These are phyloP conservation scores for Orthonyx spaldingii DNA, from an alignment of 2,113 vertebrate genomes.

Conservation along the genomic window DNA sequence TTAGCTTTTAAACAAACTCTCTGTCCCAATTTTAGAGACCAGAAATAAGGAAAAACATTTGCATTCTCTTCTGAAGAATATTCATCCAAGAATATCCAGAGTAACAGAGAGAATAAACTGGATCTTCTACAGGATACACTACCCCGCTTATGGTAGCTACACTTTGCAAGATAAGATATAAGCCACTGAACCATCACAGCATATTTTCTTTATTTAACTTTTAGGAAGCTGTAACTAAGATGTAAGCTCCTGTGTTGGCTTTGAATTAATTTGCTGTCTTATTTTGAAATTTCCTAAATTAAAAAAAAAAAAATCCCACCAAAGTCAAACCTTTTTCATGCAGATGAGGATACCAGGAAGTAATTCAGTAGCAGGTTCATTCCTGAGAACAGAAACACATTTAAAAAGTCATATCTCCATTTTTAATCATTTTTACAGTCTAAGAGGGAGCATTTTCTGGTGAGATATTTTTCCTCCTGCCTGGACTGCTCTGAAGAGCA, in stretches of 20 bases:
- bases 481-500: background rate
- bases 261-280: background rate
- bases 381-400: background rate
- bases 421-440: background rate
- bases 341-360: background rate
- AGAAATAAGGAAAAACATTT: conserved; percentile 47
- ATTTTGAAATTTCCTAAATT: background rate
- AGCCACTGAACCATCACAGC: background rate
- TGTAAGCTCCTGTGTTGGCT: background rate
- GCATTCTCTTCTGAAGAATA: conserved; percentile 51
- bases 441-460: background rate
- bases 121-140: background rate
- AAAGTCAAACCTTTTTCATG: background rate
- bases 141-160: background rate
- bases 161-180: background rate
- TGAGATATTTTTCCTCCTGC: background rate
- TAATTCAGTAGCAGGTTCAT: background rate
- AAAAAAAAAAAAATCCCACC: background rate
- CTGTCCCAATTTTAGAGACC: background rate
- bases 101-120: conserved; percentile 14
- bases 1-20: conserved; percentile 46
- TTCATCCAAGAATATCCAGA: conserved; percentile 48
- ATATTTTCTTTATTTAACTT: background rate
- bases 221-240: conserved; percentile 11
- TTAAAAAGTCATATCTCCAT: background rate